phyloP scores from a whole-genome alignment of 2,113 vertebrate genomes.

The Protomyctophum bolini region DNA sequence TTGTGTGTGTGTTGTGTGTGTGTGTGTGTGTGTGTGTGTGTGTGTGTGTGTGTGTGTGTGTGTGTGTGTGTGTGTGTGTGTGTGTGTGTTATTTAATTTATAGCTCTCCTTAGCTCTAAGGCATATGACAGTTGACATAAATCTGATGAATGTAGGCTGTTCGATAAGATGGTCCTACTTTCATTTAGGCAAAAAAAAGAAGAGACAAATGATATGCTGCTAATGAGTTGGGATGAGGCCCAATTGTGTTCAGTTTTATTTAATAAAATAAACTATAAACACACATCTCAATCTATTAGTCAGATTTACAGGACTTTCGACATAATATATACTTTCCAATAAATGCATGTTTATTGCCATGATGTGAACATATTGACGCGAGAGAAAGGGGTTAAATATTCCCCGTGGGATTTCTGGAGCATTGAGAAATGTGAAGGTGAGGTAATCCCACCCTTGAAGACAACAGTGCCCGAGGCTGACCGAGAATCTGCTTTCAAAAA shows the following conservation, averaged over 20 bases:
- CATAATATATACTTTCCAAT: too few species aligned
- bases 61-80: too few species aligned
- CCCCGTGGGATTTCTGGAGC: conserved; percentile 8
- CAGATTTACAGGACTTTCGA: not conserved
- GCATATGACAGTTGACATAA: too few species aligned
- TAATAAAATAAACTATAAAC: too few species aligned
- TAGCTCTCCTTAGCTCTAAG: not conserved
- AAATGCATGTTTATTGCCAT: not conserved
- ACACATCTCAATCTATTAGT: not conserved
- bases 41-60: too few species aligned
- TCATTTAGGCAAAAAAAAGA: not conserved
- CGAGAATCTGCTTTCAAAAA: conserved; percentile 73
- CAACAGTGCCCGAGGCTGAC: conserved; percentile 58
- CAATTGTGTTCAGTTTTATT: too few species aligned
- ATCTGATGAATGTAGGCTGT: not conserved
- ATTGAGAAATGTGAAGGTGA: conserved; percentile 47
- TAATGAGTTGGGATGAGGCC: too few species aligned
- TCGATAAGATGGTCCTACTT: too few species aligned
- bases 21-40: too few species aligned
- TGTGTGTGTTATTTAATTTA: too few species aligned
- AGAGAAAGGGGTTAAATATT: not conserved
- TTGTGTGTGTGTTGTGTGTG: too few species aligned
- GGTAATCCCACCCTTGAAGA: conserved; percentile 56
- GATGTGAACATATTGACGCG: not conserved
- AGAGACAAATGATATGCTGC: too few species aligned